Percentiles rank a stretch among this genome's conserved stretches.
Evolutionary conservation across 1,140 invertebrate species (phyloP).

Genomic region (Penaeus vannamei): DNA sequence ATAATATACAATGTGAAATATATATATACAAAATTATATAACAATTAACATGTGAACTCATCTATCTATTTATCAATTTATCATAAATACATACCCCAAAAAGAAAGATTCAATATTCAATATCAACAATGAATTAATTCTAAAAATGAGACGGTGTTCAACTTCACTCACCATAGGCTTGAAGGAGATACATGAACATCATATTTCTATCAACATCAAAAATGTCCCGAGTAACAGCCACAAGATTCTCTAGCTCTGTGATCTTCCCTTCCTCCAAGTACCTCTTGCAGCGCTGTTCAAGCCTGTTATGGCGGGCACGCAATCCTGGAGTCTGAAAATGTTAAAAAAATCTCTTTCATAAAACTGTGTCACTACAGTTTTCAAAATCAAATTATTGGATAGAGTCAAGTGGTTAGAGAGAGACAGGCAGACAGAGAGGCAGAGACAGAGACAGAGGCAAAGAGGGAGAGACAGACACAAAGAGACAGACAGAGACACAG

Average conservation of each 20-base stretch:
- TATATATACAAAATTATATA: no score
- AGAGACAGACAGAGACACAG: no score
- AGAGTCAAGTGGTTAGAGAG: neutral
- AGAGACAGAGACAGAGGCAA: neutral
- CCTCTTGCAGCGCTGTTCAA: conserved; percentile 76
- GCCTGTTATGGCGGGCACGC: conserved; percentile 75
- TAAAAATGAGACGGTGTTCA: neutral
- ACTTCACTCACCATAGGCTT: conserved; percentile 71
- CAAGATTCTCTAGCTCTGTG: conserved; percentile 80
- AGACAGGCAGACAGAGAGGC: neutral
- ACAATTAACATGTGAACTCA: no score
- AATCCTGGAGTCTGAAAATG: conserved; percentile 49
- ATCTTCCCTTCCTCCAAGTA: conserved; percentile 78
- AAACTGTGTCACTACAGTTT: neutral
- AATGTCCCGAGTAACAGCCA: conserved; percentile 82
- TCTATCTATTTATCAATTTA: no score
- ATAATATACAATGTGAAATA: no score
- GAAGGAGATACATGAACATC: conserved; percentile 82
- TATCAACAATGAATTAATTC: no score
- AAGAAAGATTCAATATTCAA: no score
- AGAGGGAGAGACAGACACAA: neutral
- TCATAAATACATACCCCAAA: no score
- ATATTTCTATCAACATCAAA: conserved; percentile 82
- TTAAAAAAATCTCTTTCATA: neutral
- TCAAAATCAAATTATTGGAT: neutral